Evolutionary conservation across 2,797 vertebrate species (phyloP).

Genomic region (Eleutherodactylus coqui): DNA sequence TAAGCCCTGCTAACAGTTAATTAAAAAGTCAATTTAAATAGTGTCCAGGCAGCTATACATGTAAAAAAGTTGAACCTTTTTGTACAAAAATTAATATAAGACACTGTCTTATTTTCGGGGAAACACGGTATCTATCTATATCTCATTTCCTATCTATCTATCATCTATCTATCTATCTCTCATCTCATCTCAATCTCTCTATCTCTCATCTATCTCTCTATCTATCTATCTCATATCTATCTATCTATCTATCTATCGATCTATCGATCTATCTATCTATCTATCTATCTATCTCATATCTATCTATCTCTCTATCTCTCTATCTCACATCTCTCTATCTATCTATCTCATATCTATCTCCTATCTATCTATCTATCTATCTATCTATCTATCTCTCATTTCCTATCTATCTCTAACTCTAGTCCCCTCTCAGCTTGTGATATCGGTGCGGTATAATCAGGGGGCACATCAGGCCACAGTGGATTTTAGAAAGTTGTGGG

Average conservation of each 20-base stretch:
- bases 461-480: conserved; percentile 25
- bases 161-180: no score
- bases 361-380: neutral
- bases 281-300: neutral
- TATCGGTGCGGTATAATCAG: neutral
- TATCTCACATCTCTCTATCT: neutral
- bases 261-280: no score
- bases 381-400: neutral
- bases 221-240: no score
- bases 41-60: no score
- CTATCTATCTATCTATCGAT: neutral
- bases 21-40: no score
- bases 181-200: neutral
- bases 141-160: no score
- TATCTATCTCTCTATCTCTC: neutral
- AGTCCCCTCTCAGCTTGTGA: neutral
- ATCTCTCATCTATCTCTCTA: neutral
- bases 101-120: no score
- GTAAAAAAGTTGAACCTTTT: no score
- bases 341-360: neutral
- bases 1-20: no score
- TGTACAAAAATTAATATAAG: no score
- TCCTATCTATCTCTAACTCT: no score
- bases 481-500: conserved; percentile 15
- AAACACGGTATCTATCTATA: no score